A percentile compares a stretch with the other conserved stretches of the same genome.
These are phyloP conservation scores for Anoplopoma fimbria DNA, from an alignment of 2,113 vertebrate species.

Conservation along the genomic window DNA sequence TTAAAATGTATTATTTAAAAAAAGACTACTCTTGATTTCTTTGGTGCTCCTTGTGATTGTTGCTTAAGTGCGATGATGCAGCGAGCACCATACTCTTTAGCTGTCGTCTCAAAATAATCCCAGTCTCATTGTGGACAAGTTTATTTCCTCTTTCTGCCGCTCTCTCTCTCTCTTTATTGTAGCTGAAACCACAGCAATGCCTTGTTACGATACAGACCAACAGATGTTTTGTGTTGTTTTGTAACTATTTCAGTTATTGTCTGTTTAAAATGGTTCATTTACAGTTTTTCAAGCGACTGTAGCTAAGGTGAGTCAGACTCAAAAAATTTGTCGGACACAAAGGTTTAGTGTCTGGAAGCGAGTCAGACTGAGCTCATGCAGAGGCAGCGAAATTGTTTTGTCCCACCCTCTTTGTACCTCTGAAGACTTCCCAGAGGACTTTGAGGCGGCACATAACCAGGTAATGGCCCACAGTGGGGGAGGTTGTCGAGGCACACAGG, in stretches of 20 bases:
- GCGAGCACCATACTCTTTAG: constrained; percentile 68
- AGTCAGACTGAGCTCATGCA: constrained; percentile 15
- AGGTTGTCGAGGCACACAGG: constrained; percentile 62
- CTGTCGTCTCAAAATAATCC: constrained; percentile 76
- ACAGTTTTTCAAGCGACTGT: background rate
- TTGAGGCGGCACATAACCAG: constrained; percentile 52
- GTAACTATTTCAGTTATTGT: constrained; percentile 14
- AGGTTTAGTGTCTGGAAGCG: constrained; percentile 47
- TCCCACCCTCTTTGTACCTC: constrained; percentile 43
- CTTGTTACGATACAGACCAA: constrained; percentile 16
- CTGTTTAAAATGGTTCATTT: constrained; percentile 13
- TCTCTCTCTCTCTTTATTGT: constrained; percentile 19
- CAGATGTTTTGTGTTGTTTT: constrained; percentile 11
- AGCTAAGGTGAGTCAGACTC: constrained; percentile 44
- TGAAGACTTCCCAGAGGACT: constrained; percentile 38
- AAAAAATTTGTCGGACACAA: constrained; percentile 30
- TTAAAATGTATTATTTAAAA: background rate
- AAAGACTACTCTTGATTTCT: background rate
- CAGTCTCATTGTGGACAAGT: constrained; percentile 45
- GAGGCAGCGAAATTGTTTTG: constrained; percentile 44
- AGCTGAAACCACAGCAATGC: constrained; percentile 3
- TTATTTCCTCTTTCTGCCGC: constrained; percentile 17
- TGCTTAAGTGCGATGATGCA: constrained; percentile 10
- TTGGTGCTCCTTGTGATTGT: background rate
- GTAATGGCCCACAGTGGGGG: constrained; percentile 59